Base-by-base conservation (phyloP, 2,113 vertebrate genomes). In the Pachycephala philippinensis region DNA sequence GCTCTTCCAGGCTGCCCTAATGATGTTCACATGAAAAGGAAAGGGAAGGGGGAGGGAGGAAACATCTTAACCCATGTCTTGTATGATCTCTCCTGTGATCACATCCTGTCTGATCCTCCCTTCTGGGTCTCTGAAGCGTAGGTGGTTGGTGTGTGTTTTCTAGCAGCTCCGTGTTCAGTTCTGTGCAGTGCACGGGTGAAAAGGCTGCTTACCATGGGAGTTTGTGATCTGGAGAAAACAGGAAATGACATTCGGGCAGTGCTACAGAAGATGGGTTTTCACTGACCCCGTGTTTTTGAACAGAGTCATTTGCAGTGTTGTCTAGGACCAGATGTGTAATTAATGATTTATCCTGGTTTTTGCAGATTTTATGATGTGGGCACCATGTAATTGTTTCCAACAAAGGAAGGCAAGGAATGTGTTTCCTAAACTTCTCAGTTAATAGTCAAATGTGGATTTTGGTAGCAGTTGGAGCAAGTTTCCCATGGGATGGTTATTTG, bases 261-360 rank as follows among this genome's bases (percentile, higher is more conserved):
- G 24, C 18, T 61, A 30, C 11, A 65, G 45, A 57, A 61, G 28
- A 68, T 52, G 57, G 19, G 5, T 77, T 75, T 89, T 53, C 37
- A 54, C 7, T 72, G 52, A 61, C n/a, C 21, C 33, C 8, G 0
- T 4, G n/a, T 37, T 91, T 85, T 83, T 69, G 61, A 65, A 56
- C 2, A 3, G 24, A 82, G 28, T 15, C 0, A 2, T 40, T 83
- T 65, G 56, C 28, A 40, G 17, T n/a, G 10, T 26, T 27, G 15
- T 39, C 15, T 22, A 26, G 84, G 61, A 85, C 7, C 40, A 80
- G 61, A 45, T 27, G 39, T 0, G 0, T 52, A 64, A 54, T 75
- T 39, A 57, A 92, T 33, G 13, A 64, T 71, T 70, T 69, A 39
- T 57, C 7, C n/a, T 39, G 3, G 21, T 33, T 65, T 33, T 83